Evolutionary conservation across 2,888 invertebrate species (phyloP).

Genomic region (Callyntrura sp.): DNA sequence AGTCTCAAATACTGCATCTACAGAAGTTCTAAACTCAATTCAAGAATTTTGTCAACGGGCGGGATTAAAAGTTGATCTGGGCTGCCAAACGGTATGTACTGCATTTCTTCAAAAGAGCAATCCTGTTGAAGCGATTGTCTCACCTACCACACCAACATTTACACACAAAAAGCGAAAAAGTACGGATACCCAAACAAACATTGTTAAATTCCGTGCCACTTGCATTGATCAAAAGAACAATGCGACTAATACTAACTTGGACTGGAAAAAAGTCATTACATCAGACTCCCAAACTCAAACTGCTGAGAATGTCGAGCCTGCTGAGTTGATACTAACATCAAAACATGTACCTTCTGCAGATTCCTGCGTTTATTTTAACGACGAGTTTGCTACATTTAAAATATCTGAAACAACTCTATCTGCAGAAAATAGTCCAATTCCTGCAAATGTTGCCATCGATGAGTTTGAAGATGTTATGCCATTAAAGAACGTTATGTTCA

Average conservation of each 20-base stretch:
- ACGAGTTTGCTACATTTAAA: constrained; percentile 71
- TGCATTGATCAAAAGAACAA: constrained; percentile 71
- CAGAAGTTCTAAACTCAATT: constrained; percentile 54
- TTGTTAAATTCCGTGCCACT: constrained; percentile 73
- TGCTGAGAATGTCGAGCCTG: constrained; percentile 35
- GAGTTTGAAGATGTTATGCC: not conserved
- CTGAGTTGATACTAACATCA: not conserved
- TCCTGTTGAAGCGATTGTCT: constrained; percentile 24
- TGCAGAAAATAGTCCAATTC: not conserved
- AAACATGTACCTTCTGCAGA: not conserved
- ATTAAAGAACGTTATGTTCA: not conserved
- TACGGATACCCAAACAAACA: constrained; percentile 73
- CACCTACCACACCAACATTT: not conserved
- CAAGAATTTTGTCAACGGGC: constrained; percentile 63
- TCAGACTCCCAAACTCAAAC: constrained; percentile 75
- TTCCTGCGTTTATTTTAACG: constrained; percentile 49
- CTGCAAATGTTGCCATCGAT: not conserved
- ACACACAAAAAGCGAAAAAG: constrained; percentile 75
- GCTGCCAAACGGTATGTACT: constrained; percentile 73
- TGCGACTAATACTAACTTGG: constrained; percentile 71
- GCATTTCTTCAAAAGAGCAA: constrained; percentile 59
- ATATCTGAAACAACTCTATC: constrained; percentile 49
- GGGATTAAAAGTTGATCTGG: constrained; percentile 71
- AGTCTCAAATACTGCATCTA: not conserved
- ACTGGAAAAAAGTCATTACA: constrained; percentile 72